A percentile compares a stretch with the other conserved stretches of the same genome.
Evolutionary conservation across 2,888 invertebrate genomes (phyloP).

Genomic region (Metacarcinus magister): DNA sequence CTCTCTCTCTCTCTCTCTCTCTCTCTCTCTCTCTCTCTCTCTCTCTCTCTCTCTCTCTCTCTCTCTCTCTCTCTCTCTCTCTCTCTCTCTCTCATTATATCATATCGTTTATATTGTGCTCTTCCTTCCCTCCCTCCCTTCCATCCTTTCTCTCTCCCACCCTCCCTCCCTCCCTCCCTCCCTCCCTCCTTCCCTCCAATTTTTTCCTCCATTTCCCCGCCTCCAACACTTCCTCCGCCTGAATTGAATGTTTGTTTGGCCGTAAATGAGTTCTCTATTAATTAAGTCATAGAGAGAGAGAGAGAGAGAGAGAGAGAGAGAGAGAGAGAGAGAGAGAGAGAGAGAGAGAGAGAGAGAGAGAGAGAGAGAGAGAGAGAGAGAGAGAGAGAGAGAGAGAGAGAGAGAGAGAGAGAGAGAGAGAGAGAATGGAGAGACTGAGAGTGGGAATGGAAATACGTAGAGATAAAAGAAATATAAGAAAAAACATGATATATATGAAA

Average conservation of each 20-base stretch:
- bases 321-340: neutral
- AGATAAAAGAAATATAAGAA: neutral
- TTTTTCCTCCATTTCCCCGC: neutral
- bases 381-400: no score
- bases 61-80: constrained; percentile 17
- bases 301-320: constrained; percentile 28
- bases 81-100: neutral
- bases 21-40: constrained; percentile 9
- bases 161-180: neutral
- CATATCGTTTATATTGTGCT: neutral
- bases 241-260: constrained; percentile 23
- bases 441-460: neutral
- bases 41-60: constrained; percentile 49
- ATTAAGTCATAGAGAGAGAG: constrained; percentile 15
- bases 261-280: constrained; percentile 9
- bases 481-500: neutral
- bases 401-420: no score
- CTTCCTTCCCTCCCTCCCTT: neutral
- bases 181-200: neutral
- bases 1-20: constrained; percentile 26
- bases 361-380: no score
- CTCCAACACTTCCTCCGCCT: neutral
- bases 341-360: neutral
- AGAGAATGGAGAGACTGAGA: neutral
- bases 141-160: neutral